A percentile compares a stretch with the other conserved stretches of the same genome.
Evolutionary conservation across 2,888 invertebrate species (phyloP).

Genomic region (Miltochrista miniata): DNA sequence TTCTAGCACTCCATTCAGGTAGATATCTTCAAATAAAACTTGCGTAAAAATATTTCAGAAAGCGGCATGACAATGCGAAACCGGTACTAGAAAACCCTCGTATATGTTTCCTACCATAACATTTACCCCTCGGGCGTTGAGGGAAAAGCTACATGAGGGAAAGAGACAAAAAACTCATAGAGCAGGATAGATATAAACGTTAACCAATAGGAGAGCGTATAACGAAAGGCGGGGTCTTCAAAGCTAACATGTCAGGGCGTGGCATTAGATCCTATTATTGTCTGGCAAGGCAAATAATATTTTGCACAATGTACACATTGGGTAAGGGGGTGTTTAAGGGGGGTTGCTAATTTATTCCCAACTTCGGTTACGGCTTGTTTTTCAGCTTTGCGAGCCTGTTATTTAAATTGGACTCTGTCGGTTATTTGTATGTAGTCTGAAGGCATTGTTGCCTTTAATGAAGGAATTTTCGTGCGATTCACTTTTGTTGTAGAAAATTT

Average conservation of each 20-base stretch:
- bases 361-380: constrained; percentile 83
- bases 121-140: constrained; percentile 83
- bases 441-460: constrained; percentile 74
- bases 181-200: constrained; percentile 45
- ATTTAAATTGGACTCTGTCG: constrained; percentile 81
- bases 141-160: constrained; percentile 75
- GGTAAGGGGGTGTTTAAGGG: constrained; percentile 65
- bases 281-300: constrained; percentile 89
- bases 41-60: constrained; percentile 75
- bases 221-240: constrained; percentile 64
- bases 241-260: constrained; percentile 84
- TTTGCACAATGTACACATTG: constrained; percentile 89
- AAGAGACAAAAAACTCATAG: constrained; percentile 36
- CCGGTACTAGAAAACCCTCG: constrained; percentile 77
- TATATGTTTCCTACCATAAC: constrained; percentile 83
- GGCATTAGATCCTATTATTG: constrained; percentile 82
- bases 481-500: constrained; percentile 34
- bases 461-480: constrained; percentile 65
- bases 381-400: constrained; percentile 83
- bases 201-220: constrained; percentile 60
- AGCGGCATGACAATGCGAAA: constrained; percentile 71
- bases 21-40: constrained; percentile 75
- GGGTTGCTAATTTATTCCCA: constrained; percentile 82
- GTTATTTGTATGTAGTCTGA: constrained; percentile 77
- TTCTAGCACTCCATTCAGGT: constrained; percentile 81